Evolutionary conservation across 2,888 invertebrate genomes (phyloP).

Genomic region (Ennomos erosarius): DNA sequence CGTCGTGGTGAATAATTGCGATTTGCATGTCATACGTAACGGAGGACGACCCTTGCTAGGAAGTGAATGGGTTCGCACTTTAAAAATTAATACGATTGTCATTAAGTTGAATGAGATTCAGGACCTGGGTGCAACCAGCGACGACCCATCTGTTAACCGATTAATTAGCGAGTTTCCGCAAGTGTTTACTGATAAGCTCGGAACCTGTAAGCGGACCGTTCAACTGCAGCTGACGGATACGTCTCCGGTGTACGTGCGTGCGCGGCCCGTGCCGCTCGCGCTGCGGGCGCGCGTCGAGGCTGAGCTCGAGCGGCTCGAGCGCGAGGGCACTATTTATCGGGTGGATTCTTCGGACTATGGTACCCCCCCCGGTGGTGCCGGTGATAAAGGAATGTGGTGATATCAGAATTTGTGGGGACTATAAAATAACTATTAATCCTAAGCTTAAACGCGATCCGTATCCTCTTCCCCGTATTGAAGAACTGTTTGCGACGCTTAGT

Average conservation of each 20-base stretch:
- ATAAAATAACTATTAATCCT: slow-evolving; percentile 43
- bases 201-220: slow-evolving; percentile 30
- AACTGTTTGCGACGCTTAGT: slow-evolving; percentile 37
- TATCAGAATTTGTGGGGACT: slow-evolving; percentile 42
- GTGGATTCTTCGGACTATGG: slow-evolving; percentile 42
- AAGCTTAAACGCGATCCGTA: slow-evolving; percentile 39
- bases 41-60: neutral
- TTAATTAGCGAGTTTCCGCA: slow-evolving; percentile 26
- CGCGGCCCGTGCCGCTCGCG: slow-evolving; percentile 29
- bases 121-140: neutral
- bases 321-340: slow-evolving; percentile 37
- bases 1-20: neutral
- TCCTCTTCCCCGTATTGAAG: slow-evolving; percentile 42
- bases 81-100: neutral
- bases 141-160: neutral
- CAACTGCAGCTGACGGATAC: slow-evolving; percentile 30
- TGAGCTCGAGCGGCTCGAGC: slow-evolving; percentile 36
- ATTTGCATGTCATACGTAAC: neutral
- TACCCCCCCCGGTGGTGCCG: slow-evolving; percentile 44
- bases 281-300: slow-evolving; percentile 29
- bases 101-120: neutral
- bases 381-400: slow-evolving; percentile 37
- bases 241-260: slow-evolving; percentile 29
- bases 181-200: slow-evolving; percentile 30
- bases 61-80: neutral